phyloP scores from a whole-genome alignment of 2,113 vertebrate genomes.

The Ceuthmochares aereus region DNA sequence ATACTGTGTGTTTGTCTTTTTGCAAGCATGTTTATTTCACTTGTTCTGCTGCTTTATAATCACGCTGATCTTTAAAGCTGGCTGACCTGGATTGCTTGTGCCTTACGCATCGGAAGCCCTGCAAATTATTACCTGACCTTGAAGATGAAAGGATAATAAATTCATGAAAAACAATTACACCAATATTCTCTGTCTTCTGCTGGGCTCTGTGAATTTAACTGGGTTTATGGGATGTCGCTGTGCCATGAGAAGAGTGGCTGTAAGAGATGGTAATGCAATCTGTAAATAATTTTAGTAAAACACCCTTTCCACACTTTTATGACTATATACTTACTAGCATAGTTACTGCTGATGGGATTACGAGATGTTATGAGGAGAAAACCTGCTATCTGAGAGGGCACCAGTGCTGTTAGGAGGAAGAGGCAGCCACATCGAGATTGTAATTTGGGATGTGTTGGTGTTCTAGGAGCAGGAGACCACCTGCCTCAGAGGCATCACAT shows the following conservation, averaged over 20 bases:
- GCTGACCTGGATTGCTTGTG: not conserved
- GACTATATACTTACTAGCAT: not conserved
- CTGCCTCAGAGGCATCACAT: not conserved
- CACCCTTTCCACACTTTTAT: accelerated
- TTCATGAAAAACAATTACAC: not conserved
- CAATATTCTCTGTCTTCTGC: not conserved
- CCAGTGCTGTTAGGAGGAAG: not conserved
- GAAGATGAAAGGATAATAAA: not conserved
- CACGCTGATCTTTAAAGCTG: not conserved
- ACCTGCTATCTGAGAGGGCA: not conserved
- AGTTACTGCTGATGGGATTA: not conserved
- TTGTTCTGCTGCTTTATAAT: not conserved
- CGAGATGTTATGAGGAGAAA: not conserved
- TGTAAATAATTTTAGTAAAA: not conserved
- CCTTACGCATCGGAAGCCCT: not conserved
- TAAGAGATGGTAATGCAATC: not conserved
- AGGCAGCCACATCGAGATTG: not conserved
- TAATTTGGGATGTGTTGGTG: not conserved
- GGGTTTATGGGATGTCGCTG: not conserved
- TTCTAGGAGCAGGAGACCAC: not conserved
- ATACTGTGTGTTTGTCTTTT: not conserved
- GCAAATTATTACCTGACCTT: not conserved
- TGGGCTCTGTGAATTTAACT: not conserved
- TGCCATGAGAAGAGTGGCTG: not conserved
- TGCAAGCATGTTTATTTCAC: not conserved